Percentiles rank a stretch among this genome's conserved stretches.
Conservation (phyloP, 2,797 vertebrate species). For the Rachycentron canadum region DNA sequence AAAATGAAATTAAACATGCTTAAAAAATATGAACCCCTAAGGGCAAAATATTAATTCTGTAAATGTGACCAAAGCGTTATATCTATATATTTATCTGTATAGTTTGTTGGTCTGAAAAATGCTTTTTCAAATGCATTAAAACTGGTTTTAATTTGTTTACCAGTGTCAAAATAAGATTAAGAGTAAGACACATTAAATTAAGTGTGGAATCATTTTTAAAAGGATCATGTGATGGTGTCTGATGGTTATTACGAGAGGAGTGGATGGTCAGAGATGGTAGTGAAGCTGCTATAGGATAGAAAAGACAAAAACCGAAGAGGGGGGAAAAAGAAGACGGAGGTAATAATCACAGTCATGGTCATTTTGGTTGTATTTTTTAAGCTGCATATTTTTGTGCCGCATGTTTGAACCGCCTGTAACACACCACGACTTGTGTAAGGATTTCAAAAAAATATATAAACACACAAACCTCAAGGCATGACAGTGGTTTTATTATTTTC, state of each 20-base stretch:
- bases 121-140: constrained; percentile 2
- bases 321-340: not conserved
- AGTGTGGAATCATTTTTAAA: not conserved
- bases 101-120: not conserved
- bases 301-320: not conserved
- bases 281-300: constrained; percentile 7
- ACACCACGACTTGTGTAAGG: not conserved
- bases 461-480: constrained; percentile 8
- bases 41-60: not conserved
- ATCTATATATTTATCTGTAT: not conserved
- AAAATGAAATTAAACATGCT: constrained; percentile 14
- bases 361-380: constrained; percentile 2
- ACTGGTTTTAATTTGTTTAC: constrained; percentile 15
- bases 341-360: not conserved
- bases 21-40: not conserved
- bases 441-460: constrained; percentile 29
- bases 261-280: not conserved
- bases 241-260: not conserved
- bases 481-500: constrained; percentile 29
- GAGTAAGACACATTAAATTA: too few relatives aligned
- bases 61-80: not conserved
- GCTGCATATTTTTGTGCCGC: not conserved
- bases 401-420: constrained; percentile 6
- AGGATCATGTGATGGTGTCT: constrained; percentile 11
- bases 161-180: not conserved